Evolutionary conservation across 2,797 vertebrate genomes (phyloP).

Genomic region (Bucorvus abyssinicus): DNA sequence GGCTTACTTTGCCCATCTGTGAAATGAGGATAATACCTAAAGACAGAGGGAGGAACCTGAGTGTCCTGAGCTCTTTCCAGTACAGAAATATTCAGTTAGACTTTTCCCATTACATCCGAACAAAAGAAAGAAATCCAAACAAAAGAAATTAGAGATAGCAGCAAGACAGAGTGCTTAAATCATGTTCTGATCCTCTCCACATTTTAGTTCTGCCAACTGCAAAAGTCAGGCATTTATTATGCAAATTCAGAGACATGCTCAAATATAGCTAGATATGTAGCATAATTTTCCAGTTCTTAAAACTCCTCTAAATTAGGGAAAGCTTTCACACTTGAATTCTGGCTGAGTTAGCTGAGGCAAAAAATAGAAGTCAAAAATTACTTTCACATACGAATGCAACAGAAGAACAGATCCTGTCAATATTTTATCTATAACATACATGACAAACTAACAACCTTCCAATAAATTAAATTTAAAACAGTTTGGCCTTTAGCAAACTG

Average conservation of each 20-base stretch:
- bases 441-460: background rate
- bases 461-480: background rate
- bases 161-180: constrained; percentile 16
- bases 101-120: constrained; percentile 29
- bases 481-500: background rate
- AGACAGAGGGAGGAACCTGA: background rate
- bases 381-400: constrained; percentile 8
- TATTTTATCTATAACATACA: background rate
- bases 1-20: background rate
- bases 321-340: constrained; percentile 37
- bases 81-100: background rate
- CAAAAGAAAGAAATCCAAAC: constrained; percentile 28
- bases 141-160: constrained; percentile 31
- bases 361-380: constrained; percentile 9
- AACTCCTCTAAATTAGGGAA: constrained; percentile 37
- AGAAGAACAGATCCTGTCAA: constrained; percentile 18
- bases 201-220: constrained; percentile 47
- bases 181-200: constrained; percentile 3
- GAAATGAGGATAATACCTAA: constrained; percentile 4
- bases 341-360: background rate
- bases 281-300: constrained; percentile 51
- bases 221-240: constrained; percentile 41
- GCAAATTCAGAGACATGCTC: constrained; percentile 28
- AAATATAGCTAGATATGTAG: background rate
- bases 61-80: background rate